Evolutionary conservation across 2,113 vertebrate species (phyloP).

Genomic region (Odontophorus gujanensis): DNA sequence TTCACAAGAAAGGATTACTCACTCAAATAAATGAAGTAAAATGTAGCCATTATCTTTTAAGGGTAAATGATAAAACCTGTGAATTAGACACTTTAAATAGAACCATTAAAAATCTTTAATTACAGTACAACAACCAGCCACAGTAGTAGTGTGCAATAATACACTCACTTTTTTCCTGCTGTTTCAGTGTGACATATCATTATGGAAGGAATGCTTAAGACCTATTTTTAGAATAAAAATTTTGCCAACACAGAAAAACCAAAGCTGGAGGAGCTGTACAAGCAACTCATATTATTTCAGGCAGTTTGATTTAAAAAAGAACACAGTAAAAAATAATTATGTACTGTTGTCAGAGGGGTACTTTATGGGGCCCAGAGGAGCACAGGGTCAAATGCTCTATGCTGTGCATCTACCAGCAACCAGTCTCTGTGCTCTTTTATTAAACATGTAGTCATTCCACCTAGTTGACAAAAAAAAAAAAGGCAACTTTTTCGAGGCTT

Average conservation of each 20-base stretch:
- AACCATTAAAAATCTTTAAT: constrained; percentile 46
- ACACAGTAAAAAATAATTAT: background rate
- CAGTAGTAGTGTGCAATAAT: background rate
- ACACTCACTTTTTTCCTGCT: background rate
- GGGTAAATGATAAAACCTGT: constrained; percentile 19
- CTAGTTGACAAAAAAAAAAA: background rate
- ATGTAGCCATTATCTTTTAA: constrained; percentile 54
- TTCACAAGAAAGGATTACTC: constrained; percentile 16
- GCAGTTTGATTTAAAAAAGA: background rate
- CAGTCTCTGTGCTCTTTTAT: background rate
- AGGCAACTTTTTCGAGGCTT: background rate
- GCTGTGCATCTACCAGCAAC: background rate
- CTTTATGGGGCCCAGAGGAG: background rate
- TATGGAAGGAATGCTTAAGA: constrained; percentile 9
- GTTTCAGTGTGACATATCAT: constrained; percentile 17
- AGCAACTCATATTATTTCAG: background rate
- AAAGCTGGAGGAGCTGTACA: background rate
- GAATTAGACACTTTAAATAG: constrained; percentile 27
- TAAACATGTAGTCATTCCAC: background rate
- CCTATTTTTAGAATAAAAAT: constrained; percentile 38
- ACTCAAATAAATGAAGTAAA: constrained; percentile 35
- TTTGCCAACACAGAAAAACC: background rate
- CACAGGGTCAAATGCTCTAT: background rate
- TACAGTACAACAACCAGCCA: constrained; percentile 20
- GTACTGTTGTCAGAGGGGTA: background rate